These are phyloP conservation scores for Pandemis corylana DNA, from an alignment of 2,888 invertebrate species.

Conservation along the genomic window DNA sequence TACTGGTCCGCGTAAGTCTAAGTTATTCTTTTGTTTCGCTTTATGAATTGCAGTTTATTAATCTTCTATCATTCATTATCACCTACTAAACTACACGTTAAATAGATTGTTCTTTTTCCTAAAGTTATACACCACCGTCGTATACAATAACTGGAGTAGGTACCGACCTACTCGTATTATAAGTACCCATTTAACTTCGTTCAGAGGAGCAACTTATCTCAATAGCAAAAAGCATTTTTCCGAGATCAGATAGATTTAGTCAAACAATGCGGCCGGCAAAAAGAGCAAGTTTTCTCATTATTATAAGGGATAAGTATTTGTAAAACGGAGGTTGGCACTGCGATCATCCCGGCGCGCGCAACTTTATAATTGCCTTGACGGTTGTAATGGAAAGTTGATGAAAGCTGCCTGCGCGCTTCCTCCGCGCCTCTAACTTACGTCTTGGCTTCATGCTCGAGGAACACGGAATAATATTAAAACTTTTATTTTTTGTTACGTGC, in stretches of 20 bases:
- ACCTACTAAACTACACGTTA: not conserved
- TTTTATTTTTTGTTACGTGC: constrained; percentile 31
- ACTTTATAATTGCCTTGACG: constrained; percentile 83
- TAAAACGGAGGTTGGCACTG: constrained; percentile 69
- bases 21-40: too few species aligned
- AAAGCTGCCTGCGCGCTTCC: constrained; percentile 75
- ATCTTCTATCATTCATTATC: too few species aligned
- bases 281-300: constrained; percentile 81
- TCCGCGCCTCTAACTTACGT: constrained; percentile 70
- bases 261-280: constrained; percentile 55
- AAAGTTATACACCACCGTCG: too few species aligned
- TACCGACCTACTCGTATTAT: not conserved
- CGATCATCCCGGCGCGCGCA: constrained; percentile 66
- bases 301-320: constrained; percentile 71
- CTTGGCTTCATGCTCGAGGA: constrained; percentile 60
- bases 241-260: constrained; percentile 71
- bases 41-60: too few species aligned
- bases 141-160: too few species aligned
- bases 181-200: not conserved
- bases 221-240: constrained; percentile 52
- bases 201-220: not conserved
- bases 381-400: constrained; percentile 81
- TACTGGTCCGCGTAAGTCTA: too few species aligned
- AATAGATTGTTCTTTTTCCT: not conserved
- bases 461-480: constrained; percentile 39